Evolutionary conservation across 2,113 vertebrate species (phyloP), one percentile per base, ranked within the genome.

Genomic region (Suncus etruscus): DNA sequence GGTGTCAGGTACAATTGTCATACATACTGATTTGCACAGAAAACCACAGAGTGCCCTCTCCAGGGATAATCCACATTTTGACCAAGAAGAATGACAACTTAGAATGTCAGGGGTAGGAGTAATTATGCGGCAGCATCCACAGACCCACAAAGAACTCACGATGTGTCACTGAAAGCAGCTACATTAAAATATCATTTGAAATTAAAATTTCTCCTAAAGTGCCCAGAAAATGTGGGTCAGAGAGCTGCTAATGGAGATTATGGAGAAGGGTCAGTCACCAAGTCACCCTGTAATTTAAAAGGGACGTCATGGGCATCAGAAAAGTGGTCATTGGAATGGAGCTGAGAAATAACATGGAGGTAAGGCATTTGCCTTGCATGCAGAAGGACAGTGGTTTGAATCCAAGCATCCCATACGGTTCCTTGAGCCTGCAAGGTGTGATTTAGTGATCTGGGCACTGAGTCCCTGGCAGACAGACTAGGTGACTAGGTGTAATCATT

Each of bases 201-300:
- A 95, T 95, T 93, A 87, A 94, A 95, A 94, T 95, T 95, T 50
- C 47, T 89, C 18, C 16, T 84, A 69, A 81, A 95, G 93, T 91
- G 66, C 24, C n/a, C 78, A 90, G 74, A 78, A 86, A 94, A 94
- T 81, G 25, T n/a, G 50, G 58, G 68, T 78, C 83, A 84, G 51
- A 90, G 77, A 90, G 48, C 86, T 94, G 48, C 45, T 93, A 66
- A 83, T 84, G 72, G 74, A 86, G 80, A 83, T 32, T 83, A 48
- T 70, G 65, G 31, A 16, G 24, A 86, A 83, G 22, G 1, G 2
- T n/a, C 50, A 70, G 18, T 88, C 83, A 81, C 48, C 74, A 90
- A 94, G 54, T 94, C 83, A 83, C 39, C 24, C 63, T 31, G 24
- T 86, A 95, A 76, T 89, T 31, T 83, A 50, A 6, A 65, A 83